These are phyloP conservation scores for Herminia tarsipennalis DNA, from an alignment of 2,888 invertebrate genomes.

Conservation along the genomic window DNA sequence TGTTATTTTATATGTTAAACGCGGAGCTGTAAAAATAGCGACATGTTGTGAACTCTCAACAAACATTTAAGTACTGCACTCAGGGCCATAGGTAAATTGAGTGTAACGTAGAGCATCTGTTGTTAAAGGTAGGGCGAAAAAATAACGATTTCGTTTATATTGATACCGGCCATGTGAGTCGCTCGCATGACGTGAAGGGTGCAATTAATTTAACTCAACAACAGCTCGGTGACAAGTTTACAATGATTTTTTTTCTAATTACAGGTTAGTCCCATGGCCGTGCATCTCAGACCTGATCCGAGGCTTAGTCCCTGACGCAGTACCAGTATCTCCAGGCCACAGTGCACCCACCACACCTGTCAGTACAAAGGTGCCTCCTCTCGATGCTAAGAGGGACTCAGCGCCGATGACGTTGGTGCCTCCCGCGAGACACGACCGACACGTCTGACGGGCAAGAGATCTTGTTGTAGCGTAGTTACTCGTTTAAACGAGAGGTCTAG, in stretches of 20 bases:
- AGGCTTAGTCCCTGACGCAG: conserved; percentile 88
- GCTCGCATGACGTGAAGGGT: no score
- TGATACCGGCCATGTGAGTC: no score
- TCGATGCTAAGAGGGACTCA: conserved; percentile 56
- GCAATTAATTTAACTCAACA: no score
- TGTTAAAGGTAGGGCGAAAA: no score
- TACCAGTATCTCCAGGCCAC: conserved; percentile 64
- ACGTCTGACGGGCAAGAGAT: conserved; percentile 42
- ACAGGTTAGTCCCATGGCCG: conserved; percentile 91
- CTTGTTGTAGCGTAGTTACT: conserved; percentile 13
- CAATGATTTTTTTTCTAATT: conserved; percentile 35
- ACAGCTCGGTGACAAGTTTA: no score
- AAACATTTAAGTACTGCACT: no score
- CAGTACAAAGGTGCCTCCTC: conserved; percentile 15
- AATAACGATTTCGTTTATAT: no score
- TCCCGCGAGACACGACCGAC: conserved; percentile 72
- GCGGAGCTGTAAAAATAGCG: no score
- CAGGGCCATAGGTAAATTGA: no score
- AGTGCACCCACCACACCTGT: conserved; percentile 13
- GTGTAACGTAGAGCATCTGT: no score
- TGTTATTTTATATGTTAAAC: no score
- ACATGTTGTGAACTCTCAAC: no score
- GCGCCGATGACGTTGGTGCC: conserved; percentile 69
- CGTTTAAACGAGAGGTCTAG: conserved; percentile 17
- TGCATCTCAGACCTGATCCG: conserved; percentile 88